phyloP scores from a whole-genome alignment of 2,888 invertebrate genomes.

The Embidobia sp. region DNA sequence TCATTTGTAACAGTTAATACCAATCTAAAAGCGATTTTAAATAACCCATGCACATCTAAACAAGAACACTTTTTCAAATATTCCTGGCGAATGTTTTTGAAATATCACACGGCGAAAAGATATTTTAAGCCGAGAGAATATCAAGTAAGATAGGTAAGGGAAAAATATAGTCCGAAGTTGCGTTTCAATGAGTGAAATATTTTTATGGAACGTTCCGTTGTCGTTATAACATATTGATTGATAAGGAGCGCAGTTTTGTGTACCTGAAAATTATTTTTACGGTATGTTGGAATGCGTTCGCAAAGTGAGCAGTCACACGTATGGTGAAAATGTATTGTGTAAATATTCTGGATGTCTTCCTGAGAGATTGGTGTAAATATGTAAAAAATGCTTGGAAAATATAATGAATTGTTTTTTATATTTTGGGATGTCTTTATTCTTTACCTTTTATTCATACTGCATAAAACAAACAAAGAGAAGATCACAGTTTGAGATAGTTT shows the following conservation, averaged over 20 bases:
- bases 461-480: too few relatives aligned
- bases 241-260: conserved; percentile 41
- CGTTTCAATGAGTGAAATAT: conserved; percentile 27
- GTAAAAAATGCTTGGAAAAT: conserved; percentile 54
- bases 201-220: conserved; percentile 38
- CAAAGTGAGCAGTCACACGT: conserved; percentile 29
- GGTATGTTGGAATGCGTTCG: conserved; percentile 35
- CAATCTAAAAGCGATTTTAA: too few relatives aligned
- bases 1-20: too few relatives aligned
- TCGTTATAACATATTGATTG: conserved; percentile 21
- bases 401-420: conserved; percentile 56
- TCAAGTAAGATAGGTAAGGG: conserved; percentile 26
- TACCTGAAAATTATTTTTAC: conserved; percentile 57
- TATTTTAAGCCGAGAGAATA: too few relatives aligned
- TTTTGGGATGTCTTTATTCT: too few relatives aligned
- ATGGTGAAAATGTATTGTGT: conserved; percentile 39
- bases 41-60: too few relatives aligned
- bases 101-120: too few relatives aligned
- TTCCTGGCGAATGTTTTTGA: too few relatives aligned
- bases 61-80: too few relatives aligned
- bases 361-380: conserved; percentile 51
- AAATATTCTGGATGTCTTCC: conserved; percentile 58
- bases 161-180: conserved; percentile 6
- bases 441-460: too few relatives aligned
- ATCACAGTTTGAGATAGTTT: too few relatives aligned